A percentile compares a stretch with the other conserved stretches of the same genome.
These are phyloP conservation scores for Stegodyphus dumicola DNA, from an alignment of 1,140 invertebrate species.

Conservation along the genomic window DNA sequence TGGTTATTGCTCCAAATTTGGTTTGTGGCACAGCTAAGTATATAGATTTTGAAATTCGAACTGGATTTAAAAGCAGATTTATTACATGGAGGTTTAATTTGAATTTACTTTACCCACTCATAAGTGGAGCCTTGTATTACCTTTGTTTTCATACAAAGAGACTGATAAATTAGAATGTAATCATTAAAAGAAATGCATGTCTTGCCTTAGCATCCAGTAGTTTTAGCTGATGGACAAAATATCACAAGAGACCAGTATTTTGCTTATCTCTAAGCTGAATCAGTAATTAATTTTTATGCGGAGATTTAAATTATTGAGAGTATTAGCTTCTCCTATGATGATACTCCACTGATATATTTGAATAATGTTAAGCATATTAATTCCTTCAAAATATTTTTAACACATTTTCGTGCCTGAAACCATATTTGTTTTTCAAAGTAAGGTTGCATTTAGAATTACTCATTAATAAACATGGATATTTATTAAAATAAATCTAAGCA, in stretches of 20 bases:
- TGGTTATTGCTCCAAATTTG: background rate
- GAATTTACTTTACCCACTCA: background rate
- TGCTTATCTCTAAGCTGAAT: background rate
- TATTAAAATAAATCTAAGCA: no score
- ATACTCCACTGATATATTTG: no score
- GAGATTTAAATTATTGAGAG: no score
- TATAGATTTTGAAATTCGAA: background rate
- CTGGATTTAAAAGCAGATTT: background rate
- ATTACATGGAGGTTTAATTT: background rate
- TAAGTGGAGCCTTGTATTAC: slow-evolving; percentile 32
- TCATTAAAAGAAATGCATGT: background rate
- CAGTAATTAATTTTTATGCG: no score
- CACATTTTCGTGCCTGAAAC: no score
- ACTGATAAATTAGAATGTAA: background rate
- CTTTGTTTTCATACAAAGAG: slow-evolving; percentile 54
- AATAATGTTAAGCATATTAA: no score
- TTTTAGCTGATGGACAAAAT: background rate
- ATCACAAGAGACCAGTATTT: background rate
- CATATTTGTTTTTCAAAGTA: no score
- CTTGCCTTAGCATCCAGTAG: background rate
- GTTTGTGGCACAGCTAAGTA: background rate
- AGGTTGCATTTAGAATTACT: no score
- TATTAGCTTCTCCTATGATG: no score
- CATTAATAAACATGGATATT: no score
- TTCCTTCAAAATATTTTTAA: no score